These are phyloP conservation scores for Drosophila suboccidentalis DNA, from an alignment of 2,888 invertebrate genomes.

Conservation along the genomic window DNA sequence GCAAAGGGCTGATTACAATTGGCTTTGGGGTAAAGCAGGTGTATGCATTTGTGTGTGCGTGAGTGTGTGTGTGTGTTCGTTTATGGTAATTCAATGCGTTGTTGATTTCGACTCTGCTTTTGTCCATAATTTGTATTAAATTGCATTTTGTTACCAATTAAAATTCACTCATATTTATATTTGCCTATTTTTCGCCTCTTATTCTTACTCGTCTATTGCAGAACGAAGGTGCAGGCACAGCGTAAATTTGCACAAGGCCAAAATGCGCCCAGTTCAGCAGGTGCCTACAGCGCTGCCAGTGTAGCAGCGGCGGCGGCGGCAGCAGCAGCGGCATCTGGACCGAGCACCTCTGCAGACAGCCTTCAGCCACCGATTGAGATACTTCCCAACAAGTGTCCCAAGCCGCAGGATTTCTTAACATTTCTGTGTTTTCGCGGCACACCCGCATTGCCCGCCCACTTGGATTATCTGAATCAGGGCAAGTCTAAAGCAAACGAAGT, in stretches of 20 bases:
- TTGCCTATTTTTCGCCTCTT: not conserved
- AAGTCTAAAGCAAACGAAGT: conserved; percentile 77
- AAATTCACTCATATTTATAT: conserved; percentile 44
- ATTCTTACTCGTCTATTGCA: conserved; percentile 76
- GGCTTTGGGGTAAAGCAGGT: conserved; percentile 38
- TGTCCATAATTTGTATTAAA: conserved; percentile 49
- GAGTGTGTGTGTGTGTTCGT: conserved; percentile 10
- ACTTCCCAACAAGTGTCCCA: conserved; percentile 89
- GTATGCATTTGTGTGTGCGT: conserved; percentile 16
- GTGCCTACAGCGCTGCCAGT: conserved; percentile 78
- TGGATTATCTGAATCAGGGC: conserved; percentile 89
- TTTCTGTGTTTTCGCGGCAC: conserved; percentile 94
- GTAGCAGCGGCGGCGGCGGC: conserved; percentile 66
- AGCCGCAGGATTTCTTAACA: conserved; percentile 94
- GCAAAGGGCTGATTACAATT: conserved; percentile 69
- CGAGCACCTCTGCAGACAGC: conserved; percentile 88
- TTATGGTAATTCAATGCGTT: conserved; percentile 43
- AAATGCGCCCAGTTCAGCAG: conserved; percentile 87
- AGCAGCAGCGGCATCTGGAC: conserved; percentile 60
- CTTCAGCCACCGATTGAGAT: conserved; percentile 88
- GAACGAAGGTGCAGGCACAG: conserved; percentile 94
- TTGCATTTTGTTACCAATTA: conserved; percentile 56
- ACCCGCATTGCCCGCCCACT: conserved; percentile 89
- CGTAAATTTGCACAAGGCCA: conserved; percentile 96
- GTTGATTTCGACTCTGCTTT: conserved; percentile 43